phyloP scores from a whole-genome alignment of 1,140 invertebrate genomes.

The Sitodiplosis mosellana region DNA sequence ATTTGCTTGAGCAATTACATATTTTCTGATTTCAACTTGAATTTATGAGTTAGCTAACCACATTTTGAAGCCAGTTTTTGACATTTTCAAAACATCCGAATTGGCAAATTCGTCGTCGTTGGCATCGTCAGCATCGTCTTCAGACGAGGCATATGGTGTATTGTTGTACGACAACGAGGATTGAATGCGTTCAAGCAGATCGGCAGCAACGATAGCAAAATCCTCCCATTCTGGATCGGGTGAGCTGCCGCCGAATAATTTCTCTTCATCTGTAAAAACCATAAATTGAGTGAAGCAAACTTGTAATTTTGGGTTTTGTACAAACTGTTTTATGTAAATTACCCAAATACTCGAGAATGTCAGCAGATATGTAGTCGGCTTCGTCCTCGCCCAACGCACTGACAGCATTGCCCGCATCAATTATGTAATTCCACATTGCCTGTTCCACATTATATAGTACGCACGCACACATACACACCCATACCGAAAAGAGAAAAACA shows the following conservation, averaged over 20 bases:
- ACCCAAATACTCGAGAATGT: conserved; percentile 37
- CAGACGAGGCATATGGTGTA: neutral
- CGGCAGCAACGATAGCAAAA: conserved; percentile 40
- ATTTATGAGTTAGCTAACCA: too few relatives aligned
- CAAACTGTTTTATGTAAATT: conserved; percentile 1
- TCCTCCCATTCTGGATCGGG: conserved; percentile 36
- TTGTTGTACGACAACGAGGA: conserved; percentile 13
- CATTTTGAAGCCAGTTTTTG: too few relatives aligned
- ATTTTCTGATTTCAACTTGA: too few relatives aligned
- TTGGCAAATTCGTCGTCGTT: too few relatives aligned
- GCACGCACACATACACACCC: too few relatives aligned
- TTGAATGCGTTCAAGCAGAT: conserved; percentile 32
- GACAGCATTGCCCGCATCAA: conserved; percentile 30
- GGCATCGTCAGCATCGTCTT: neutral
- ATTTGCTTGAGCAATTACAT: too few relatives aligned
- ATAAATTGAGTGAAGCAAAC: conserved; percentile 12
- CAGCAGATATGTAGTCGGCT: conserved; percentile 30
- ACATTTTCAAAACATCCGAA: too few relatives aligned
- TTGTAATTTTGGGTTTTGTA: too few relatives aligned
- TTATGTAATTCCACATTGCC: conserved; percentile 49
- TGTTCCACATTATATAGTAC: too few relatives aligned
- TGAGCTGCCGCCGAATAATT: conserved; percentile 17
- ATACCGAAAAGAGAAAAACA: neutral
- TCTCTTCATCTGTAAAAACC: conserved; percentile 28
- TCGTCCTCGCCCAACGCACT: conserved; percentile 30